Conservation (phyloP, 2,797 vertebrate genomes). For the Pristis pectinata region DNA sequence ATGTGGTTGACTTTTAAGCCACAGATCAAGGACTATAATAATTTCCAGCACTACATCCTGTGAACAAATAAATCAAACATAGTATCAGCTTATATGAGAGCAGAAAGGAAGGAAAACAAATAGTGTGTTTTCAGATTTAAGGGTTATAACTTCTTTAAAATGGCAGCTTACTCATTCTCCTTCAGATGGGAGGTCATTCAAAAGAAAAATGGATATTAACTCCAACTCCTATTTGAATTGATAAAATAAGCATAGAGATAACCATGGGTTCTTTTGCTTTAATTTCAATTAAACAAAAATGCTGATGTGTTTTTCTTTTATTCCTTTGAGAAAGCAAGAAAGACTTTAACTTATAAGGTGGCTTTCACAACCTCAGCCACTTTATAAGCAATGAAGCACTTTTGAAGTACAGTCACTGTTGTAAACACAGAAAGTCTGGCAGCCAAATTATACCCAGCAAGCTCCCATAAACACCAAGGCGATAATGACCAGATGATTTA, state of each 20-base stretch:
- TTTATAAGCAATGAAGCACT: neutral
- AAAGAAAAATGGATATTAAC: neutral
- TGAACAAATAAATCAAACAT: too few relatives aligned
- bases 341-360: neutral
- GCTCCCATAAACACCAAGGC: too few relatives aligned
- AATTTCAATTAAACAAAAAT: neutral
- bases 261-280: neutral
- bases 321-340: too few relatives aligned
- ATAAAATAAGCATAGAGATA: neutral
- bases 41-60: too few relatives aligned
- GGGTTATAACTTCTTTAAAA: neutral
- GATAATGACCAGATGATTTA: too few relatives aligned
- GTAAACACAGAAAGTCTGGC: too few relatives aligned
- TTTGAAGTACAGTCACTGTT: neutral
- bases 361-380: neutral
- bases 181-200: neutral
- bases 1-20: too few relatives aligned
- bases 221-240: neutral
- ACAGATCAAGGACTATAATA: too few relatives aligned
- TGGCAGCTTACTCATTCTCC: neutral
- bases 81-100: neutral
- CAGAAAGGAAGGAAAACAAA: neutral
- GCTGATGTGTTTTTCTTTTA: neutral
- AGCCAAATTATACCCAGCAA: too few relatives aligned
- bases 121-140: neutral